These are phyloP conservation scores for Prionailurus bengalensis DNA, from an alignment of 2,113 vertebrate genomes.

Conservation along the genomic window DNA sequence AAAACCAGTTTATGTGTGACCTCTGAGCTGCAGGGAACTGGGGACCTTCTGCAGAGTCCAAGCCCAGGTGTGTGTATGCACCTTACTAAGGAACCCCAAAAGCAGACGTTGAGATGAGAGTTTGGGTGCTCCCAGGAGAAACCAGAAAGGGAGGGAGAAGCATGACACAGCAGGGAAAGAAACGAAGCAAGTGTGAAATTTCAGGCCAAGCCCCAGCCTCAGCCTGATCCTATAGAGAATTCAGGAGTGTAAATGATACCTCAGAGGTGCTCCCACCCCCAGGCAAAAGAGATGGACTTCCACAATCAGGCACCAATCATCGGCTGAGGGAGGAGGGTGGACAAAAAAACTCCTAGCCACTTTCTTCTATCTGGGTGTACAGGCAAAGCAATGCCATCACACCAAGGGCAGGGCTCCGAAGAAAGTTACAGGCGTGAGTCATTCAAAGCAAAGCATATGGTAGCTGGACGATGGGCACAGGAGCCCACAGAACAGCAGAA, in stretches of 20 bases:
- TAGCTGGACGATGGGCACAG: background rate
- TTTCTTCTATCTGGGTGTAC: background rate
- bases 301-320: rapidly evolving
- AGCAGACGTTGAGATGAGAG: background rate
- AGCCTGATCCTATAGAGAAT: background rate
- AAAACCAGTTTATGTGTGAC: background rate
- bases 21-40: background rate
- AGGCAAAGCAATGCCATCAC: background rate
- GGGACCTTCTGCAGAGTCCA: background rate
- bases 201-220: background rate
- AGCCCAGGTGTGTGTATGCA: background rate
- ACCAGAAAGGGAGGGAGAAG: background rate
- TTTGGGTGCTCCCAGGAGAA: background rate
- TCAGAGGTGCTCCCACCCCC: background rate
- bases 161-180: background rate
- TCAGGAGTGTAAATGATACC: background rate
- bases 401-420: background rate
- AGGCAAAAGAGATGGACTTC: background rate
- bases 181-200: background rate
- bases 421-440: background rate
- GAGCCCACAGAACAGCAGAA: background rate
- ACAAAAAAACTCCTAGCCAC: background rate
- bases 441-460: rapidly evolving
- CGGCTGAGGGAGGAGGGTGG: rapidly evolving
- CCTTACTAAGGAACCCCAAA: background rate